Percentiles rank a stretch among this genome's conserved stretches.
phyloP scores from a whole-genome alignment of 1,140 invertebrate species.

The Sitophilus oryzae region DNA sequence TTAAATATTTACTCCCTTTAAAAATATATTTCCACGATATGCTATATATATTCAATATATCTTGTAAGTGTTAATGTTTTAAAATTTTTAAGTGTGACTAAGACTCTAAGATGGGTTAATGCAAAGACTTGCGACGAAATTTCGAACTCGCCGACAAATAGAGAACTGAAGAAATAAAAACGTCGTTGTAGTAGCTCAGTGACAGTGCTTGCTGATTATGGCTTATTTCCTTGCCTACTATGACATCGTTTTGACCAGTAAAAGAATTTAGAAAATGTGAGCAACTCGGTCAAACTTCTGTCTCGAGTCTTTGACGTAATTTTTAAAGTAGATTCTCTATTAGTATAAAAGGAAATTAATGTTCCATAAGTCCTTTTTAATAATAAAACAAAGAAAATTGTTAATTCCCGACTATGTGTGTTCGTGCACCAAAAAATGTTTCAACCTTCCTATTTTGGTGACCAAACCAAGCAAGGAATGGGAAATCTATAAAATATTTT shows the following conservation, averaged over 20 bases:
- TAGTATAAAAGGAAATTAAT: background rate
- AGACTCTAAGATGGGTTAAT: slow-evolving; percentile 17
- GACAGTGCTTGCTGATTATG: too few relatives aligned
- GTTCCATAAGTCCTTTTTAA: background rate
- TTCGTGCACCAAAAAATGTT: too few relatives aligned
- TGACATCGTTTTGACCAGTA: too few relatives aligned
- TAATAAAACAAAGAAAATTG: too few relatives aligned
- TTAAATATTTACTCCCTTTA: slow-evolving; percentile 23
- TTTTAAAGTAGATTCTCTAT: background rate
- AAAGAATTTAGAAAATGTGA: too few relatives aligned
- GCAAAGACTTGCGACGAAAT: background rate
- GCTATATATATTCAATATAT: slow-evolving; percentile 29
- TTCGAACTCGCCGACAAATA: background rate
- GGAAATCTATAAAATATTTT: too few relatives aligned
- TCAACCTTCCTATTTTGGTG: too few relatives aligned
- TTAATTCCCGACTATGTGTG: too few relatives aligned
- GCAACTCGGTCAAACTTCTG: background rate
- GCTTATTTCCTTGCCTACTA: too few relatives aligned
- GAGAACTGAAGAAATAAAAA: background rate
- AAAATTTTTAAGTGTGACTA: slow-evolving; percentile 42
- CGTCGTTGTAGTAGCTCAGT: too few relatives aligned
- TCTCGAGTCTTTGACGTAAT: background rate
- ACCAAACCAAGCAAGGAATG: too few relatives aligned
- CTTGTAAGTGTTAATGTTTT: slow-evolving; percentile 45
- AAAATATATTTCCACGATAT: slow-evolving; percentile 31